These are phyloP conservation scores for Fissipunctia ypsillon DNA, from an alignment of 2,888 invertebrate species.

Conservation along the genomic window DNA sequence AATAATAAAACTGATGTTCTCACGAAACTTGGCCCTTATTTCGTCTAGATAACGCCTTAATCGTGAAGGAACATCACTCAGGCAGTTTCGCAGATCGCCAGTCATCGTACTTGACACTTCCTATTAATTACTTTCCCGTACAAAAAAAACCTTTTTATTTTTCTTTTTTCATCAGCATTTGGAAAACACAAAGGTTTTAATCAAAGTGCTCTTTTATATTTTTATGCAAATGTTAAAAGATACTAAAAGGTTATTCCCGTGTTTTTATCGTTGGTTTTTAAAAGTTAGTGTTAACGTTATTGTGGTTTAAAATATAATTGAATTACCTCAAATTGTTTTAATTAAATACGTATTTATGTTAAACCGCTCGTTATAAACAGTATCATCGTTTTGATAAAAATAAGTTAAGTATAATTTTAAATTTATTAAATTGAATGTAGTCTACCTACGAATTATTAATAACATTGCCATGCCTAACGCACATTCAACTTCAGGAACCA, in stretches of 20 bases:
- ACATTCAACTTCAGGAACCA: background rate
- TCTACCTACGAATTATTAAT: background rate
- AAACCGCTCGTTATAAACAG: background rate
- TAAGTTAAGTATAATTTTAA: background rate
- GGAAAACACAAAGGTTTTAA: slow-evolving; percentile 58
- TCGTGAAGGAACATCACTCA: slow-evolving; percentile 50
- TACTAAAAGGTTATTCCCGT: slow-evolving; percentile 39
- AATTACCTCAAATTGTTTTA: background rate
- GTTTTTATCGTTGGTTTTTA: slow-evolving; percentile 38
- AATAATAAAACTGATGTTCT: slow-evolving; percentile 47
- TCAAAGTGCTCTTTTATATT: slow-evolving; percentile 64
- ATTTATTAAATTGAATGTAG: background rate
- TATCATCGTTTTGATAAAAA: background rate
- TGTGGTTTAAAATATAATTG: slow-evolving; percentile 20
- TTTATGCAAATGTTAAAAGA: slow-evolving; percentile 56
- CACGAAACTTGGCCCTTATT: slow-evolving; percentile 48
- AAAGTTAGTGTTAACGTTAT: slow-evolving; percentile 31
- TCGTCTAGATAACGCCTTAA: slow-evolving; percentile 62
- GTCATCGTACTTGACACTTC: slow-evolving; percentile 68
- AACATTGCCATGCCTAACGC: background rate
- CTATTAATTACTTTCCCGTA: slow-evolving; percentile 65
- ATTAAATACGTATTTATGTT: slow-evolving; percentile 5
- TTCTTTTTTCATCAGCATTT: slow-evolving; percentile 48
- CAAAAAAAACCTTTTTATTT: slow-evolving; percentile 54
- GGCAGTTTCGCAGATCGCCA: slow-evolving; percentile 57